Evolutionary conservation across 23 tunicate species (phyloP).

Genomic region (Styela plicata): DNA sequence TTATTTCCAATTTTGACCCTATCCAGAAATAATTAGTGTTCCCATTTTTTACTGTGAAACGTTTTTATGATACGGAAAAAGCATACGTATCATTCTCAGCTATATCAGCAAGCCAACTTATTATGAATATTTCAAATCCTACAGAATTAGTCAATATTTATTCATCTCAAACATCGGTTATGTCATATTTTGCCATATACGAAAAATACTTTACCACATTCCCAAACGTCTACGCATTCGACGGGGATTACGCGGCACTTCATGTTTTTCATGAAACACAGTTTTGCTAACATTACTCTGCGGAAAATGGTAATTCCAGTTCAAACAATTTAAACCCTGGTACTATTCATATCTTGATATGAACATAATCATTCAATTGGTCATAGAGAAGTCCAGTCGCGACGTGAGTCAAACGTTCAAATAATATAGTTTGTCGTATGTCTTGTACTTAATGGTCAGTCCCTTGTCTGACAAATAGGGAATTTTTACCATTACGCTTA

Average conservation of each 20-base stretch:
- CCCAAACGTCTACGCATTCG: not conserved
- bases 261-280: not conserved
- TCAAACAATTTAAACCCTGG: not conserved
- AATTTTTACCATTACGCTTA: no score
- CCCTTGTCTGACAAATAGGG: not conserved
- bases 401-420: not conserved
- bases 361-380: not conserved
- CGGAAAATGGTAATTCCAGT: not conserved
- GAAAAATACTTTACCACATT: no score
- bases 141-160: no score
- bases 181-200: no score
- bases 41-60: no score
- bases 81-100: no score
- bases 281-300: not conserved
- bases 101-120: no score
- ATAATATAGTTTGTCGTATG: not conserved
- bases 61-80: no score
- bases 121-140: no score
- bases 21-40: no score
- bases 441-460: not conserved
- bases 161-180: no score
- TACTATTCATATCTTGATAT: not conserved
- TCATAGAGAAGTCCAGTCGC: not conserved
- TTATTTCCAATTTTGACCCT: no score
- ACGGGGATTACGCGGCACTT: not conserved